phyloP scores from a whole-genome alignment of 2,113 vertebrate species.

The Microcebus tavaratra region DNA sequence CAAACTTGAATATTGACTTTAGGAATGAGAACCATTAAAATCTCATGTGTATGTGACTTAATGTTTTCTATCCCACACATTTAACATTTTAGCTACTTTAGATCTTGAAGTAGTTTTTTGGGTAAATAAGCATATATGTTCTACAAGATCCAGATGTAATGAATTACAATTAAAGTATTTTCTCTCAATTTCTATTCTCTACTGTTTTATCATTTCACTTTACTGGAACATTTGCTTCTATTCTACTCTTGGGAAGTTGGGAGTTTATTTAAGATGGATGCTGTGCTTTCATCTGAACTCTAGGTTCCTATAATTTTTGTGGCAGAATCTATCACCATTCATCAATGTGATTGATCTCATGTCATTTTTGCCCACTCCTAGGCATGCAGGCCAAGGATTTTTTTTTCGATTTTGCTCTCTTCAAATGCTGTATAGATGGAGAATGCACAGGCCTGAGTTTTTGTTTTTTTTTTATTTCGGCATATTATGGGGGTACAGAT shows the following conservation, averaged over 20 bases:
- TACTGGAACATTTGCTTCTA: background rate
- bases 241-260: background rate
- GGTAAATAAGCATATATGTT: background rate
- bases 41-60: background rate
- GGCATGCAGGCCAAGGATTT: background rate
- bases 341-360: background rate
- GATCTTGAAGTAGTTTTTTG: background rate
- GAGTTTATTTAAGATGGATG: background rate
- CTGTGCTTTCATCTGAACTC: background rate
- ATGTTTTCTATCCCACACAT: background rate
- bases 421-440: background rate
- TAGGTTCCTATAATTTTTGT: background rate
- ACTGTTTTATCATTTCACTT: background rate
- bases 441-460: background rate
- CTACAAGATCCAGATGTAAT: background rate
- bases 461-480: too few species aligned
- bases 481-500: too few species aligned
- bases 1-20: background rate
- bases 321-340: background rate
- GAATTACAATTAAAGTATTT: background rate
- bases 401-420: background rate
- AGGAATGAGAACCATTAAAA: background rate
- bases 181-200: background rate
- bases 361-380: background rate
- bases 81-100: background rate